A percentile compares a stretch with the other conserved stretches of the same genome.
Conservation (phyloP, 1,140 invertebrate species). For the Hypothenemus hampei region DNA sequence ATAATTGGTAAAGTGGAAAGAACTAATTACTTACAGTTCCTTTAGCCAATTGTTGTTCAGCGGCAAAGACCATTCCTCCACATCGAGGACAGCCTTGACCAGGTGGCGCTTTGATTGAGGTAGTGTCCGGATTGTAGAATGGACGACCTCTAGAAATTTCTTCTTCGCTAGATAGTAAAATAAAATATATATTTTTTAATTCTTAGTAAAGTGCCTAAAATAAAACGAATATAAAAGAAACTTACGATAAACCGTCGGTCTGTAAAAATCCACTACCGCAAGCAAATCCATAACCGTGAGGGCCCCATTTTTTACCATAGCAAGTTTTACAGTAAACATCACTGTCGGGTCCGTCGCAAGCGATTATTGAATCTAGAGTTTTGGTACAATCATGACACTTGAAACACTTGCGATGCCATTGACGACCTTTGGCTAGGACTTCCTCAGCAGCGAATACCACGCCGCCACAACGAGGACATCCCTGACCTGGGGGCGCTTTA, state of each 20-base stretch:
- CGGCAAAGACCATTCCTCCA: conserved; percentile 88
- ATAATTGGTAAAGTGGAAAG: too few relatives aligned
- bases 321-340: conserved; percentile 93
- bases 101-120: conserved; percentile 78
- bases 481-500: conserved; percentile 75
- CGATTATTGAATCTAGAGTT: conserved; percentile 87
- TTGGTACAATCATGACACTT: conserved; percentile 92
- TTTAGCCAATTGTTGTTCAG: conserved; percentile 89
- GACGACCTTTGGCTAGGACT: conserved; percentile 78
- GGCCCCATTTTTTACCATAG: conserved; percentile 90
- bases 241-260: conserved; percentile 80
- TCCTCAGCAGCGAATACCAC: conserved; percentile 87
- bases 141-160: conserved; percentile 71
- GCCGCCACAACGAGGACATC: conserved; percentile 84
- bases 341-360: conserved; percentile 83
- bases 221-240: conserved; percentile 31
- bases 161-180: conserved; percentile 64
- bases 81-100: conserved; percentile 88
- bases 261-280: conserved; percentile 91
- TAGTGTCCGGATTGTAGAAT: conserved; percentile 78
- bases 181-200: background rate
- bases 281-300: conserved; percentile 91
- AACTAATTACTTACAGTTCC: conserved; percentile 77
- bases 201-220: background rate
- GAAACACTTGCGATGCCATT: conserved; percentile 98